These are phyloP conservation scores for Rhagoletis pomonella DNA, from an alignment of 1,140 invertebrate species.

Conservation along the genomic window DNA sequence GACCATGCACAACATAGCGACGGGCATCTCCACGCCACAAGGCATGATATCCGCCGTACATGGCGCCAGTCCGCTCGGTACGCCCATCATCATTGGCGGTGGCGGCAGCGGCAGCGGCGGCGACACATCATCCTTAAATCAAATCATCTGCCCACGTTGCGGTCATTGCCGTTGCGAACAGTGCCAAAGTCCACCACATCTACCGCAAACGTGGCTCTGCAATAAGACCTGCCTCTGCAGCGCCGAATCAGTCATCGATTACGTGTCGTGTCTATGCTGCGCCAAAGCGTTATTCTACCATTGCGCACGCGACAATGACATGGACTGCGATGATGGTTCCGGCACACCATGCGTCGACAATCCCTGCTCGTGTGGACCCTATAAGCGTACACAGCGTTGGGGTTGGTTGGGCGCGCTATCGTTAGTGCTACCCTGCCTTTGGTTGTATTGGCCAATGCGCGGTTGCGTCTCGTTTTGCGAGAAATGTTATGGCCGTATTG, in stretches of 20 bases:
- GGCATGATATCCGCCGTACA: constrained; percentile 57
- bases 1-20: constrained; percentile 60
- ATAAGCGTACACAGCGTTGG: constrained; percentile 84
- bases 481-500: constrained; percentile 86
- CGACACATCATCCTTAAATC: constrained; percentile 73
- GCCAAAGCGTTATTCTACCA: constrained; percentile 95
- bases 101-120: constrained; percentile 59
- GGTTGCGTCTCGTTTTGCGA: constrained; percentile 87
- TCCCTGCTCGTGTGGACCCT: constrained; percentile 88
- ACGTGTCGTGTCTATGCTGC: constrained; percentile 93
- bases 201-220: constrained; percentile 92
- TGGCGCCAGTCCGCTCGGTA: constrained; percentile 58
- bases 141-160: constrained; percentile 90
- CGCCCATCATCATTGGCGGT: constrained; percentile 64
- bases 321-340: constrained; percentile 81
- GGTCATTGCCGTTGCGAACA: constrained; percentile 90
- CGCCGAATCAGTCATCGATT: constrained; percentile 89
- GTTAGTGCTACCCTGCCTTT: constrained; percentile 89
- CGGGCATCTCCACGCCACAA: constrained; percentile 52
- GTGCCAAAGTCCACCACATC: constrained; percentile 86
- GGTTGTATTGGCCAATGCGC: constrained; percentile 93
- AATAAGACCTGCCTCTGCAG: constrained; percentile 90
- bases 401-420: constrained; percentile 87
- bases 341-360: constrained; percentile 84
- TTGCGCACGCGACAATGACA: constrained; percentile 83